phyloP scores from a whole-genome alignment of 2,888 invertebrate species.

The Asteroscopus sphinx region DNA sequence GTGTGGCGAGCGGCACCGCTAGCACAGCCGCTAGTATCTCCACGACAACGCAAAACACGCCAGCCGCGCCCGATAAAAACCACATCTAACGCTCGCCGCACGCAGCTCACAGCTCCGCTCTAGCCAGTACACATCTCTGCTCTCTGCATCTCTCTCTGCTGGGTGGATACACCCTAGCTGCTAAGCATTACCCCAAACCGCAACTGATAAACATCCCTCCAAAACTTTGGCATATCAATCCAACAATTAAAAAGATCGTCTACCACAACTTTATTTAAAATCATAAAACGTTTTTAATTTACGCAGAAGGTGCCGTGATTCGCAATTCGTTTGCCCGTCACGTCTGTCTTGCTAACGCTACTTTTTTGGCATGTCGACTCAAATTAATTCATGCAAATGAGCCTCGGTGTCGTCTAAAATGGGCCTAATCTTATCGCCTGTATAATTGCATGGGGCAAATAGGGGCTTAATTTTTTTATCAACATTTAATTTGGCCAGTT shows the following conservation, averaged over 20 bases:
- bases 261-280: constrained; percentile 43
- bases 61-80: no score
- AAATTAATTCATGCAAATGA: constrained; percentile 83
- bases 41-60: no score
- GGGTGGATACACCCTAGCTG: no score
- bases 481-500: constrained; percentile 64
- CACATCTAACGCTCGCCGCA: no score
- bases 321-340: constrained; percentile 70
- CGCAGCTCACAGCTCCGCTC: no score
- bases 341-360: constrained; percentile 64
- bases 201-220: constrained; percentile 3
- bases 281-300: constrained; percentile 53
- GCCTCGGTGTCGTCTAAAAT: constrained; percentile 74
- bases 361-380: constrained; percentile 73
- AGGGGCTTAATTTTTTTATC: constrained; percentile 69
- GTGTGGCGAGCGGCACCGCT: no score
- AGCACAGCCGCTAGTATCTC: no score
- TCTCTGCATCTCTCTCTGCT: no score
- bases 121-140: no score
- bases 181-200: no score
- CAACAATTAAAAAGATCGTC: constrained; percentile 30
- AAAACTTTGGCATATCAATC: constrained; percentile 28
- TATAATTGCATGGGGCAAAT: constrained; percentile 74
- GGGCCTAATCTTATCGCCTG: constrained; percentile 77
- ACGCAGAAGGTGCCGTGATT: constrained; percentile 52